Evolutionary conservation across 2,888 invertebrate genomes (phyloP), one percentile per base, ranked within the genome.

Genomic region (Epistrophella euchroma): DNA sequence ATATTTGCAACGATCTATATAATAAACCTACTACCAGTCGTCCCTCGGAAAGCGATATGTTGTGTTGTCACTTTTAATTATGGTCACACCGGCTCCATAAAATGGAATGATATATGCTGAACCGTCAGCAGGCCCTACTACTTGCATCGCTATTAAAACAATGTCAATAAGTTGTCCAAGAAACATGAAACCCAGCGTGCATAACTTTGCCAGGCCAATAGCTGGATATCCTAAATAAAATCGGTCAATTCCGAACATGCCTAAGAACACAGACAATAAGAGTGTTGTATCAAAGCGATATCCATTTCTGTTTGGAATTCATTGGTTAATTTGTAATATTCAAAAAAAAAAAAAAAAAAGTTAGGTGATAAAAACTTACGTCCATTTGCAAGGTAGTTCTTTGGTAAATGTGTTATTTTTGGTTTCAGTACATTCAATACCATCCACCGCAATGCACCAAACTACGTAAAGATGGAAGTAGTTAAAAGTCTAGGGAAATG

Each of bases 211-310:
- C 84, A 99, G 93, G 0, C 99, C 99, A 88, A 99, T 95, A 1
- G 98, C 99, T 71, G 98, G 98, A 92, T 99, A 99, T 35, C 99
- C 99, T n/a, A 99, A 94, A 91, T 99, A 99, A 93, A 99, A 99
- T 83, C 99, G 94, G 92, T 99, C 99, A 28, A 97, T 94, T 19
- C 99, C 99, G 93, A 99, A 98, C 97, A 99, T 98, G 35, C 99
- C 99, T 77, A 99, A 94, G 91, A 99, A 99, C 66, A 99, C 97
- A 0, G 99, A 99, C 5, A 99, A 93, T 43, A 99, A 93, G 56
- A 99, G 93, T 0, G 99, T 96, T 72, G 97, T 97, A 91, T 98
- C 98, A 91, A 98, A 96, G 3, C 97, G 96, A 91, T 98, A 98
- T 22, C 98, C 98, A 94, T 98, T 99, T 77, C 98, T 98, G 93